phyloP scores from a whole-genome alignment of 2,888 invertebrate genomes.

The Xestia xanthographa region DNA sequence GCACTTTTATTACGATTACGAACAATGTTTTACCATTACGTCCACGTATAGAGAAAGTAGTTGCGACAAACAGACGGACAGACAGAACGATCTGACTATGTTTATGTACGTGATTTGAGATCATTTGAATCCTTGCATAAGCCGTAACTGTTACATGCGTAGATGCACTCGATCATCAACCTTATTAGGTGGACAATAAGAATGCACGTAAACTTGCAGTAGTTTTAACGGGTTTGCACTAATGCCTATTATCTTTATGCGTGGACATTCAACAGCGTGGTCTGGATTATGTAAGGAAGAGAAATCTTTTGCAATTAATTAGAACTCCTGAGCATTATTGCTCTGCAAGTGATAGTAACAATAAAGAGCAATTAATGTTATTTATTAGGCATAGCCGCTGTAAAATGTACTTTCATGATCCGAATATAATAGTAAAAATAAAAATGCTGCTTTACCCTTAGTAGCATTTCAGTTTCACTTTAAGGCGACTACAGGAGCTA shows the following conservation, averaged over 20 bases:
- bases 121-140: slow-evolving; percentile 79
- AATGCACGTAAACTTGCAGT: slow-evolving; percentile 28
- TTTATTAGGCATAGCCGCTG: background rate
- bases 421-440: background rate
- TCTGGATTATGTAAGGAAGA: slow-evolving; percentile 61
- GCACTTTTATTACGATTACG: slow-evolving; percentile 60
- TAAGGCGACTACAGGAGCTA: too few species aligned
- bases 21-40: slow-evolving; percentile 73
- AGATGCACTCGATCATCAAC: slow-evolving; percentile 60
- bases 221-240: slow-evolving; percentile 55
- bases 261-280: slow-evolving; percentile 56
- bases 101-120: slow-evolving; percentile 80
- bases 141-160: slow-evolving; percentile 57
- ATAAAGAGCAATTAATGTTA: background rate
- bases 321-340: slow-evolving; percentile 32
- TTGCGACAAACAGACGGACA: slow-evolving; percentile 82
- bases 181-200: slow-evolving; percentile 62
- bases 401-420: background rate
- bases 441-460: background rate
- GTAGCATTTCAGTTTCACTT: background rate
- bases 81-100: slow-evolving; percentile 71
- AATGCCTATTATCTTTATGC: slow-evolving; percentile 61
- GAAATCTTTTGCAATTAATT: slow-evolving; percentile 57
- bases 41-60: slow-evolving; percentile 86
- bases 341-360: background rate